A percentile compares a stretch with the other conserved stretches of the same genome.
Conservation (phyloP, 2,113 vertebrate species). For the Sclerurus mexicanus region DNA sequence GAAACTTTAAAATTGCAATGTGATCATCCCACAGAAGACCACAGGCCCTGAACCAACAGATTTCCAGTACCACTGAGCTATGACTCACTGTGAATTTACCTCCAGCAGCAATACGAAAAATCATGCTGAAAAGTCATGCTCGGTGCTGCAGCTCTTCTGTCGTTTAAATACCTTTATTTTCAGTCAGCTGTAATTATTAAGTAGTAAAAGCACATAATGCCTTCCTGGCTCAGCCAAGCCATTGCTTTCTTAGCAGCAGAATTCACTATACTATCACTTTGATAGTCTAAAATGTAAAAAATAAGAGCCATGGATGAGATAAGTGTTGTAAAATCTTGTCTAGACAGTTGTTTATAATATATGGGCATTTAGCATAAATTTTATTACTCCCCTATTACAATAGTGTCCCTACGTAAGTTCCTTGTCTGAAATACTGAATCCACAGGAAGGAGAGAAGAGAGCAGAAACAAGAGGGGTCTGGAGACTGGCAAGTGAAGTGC, state of each 20-base stretch:
- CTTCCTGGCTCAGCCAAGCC: not conserved
- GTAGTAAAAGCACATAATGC: not conserved
- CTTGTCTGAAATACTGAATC: not conserved
- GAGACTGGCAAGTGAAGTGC: not conserved
- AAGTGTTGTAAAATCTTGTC: not conserved
- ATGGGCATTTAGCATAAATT: not conserved
- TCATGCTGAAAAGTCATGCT: not conserved
- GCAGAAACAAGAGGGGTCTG: not conserved
- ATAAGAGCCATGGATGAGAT: not conserved
- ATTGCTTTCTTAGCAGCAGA: not conserved
- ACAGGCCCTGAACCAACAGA: conserved; percentile 40
- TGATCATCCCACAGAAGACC: conserved; percentile 16
- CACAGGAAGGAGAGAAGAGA: not conserved
- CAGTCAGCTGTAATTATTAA: not conserved
- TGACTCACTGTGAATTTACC: conserved; percentile 17
- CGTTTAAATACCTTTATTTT: not conserved
- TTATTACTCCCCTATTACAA: not conserved
- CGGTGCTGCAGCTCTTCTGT: not conserved
- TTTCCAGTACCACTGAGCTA: not conserved
- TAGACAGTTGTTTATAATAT: not conserved
- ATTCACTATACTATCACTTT: not conserved
- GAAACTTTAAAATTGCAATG: not conserved
- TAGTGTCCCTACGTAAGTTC: not conserved
- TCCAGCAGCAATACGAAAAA: not conserved
- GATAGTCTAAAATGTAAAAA: not conserved